Base-by-base conservation (phyloP, 1,140 invertebrate species). In the Drosophila sechellia region DNA sequence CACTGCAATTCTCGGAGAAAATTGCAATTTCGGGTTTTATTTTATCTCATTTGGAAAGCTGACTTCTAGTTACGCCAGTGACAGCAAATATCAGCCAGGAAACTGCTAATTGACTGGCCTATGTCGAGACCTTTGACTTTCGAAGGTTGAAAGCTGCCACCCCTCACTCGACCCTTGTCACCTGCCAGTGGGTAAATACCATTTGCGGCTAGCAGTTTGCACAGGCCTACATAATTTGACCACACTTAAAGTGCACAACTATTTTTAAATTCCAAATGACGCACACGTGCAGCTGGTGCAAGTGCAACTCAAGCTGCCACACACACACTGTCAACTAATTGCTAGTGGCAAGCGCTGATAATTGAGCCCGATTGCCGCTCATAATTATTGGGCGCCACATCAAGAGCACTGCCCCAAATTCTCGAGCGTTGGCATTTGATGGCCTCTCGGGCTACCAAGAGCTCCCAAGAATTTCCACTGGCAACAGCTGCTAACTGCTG, bases 41-140 rank as follows among this genome's bases (percentile, higher is more conserved):
- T 87, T 89, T 87, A 89, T 80, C 72, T 79, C 73, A 87, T 77
- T 87, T 79, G 53, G 50, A 66, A 52, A 61, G 61, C 66, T 77
- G 68, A 66, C 63, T 80, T 85, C 56, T 64, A 73, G 72, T 73
- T 85, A 73, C 79, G 70, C 50, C 37, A 48, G n/a, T 70, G 61
- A 65, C 64, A 61, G 73, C 64, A 81, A 86, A 86, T 75, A 81
- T 40, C 46, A 77, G 73, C 52, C 64, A 86, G 65, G 79, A 70
- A 86, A 72, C 76, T 86, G 79, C 66, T 89, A 86, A 86, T 86
- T 86, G 84, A 89, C 79, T 86, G 75, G 83, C 83, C 81, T 78
- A 86, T 60, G 69, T 58, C 65, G 53, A 58, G 79, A 78, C 74
- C 83, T 78, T 69, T 64, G 60, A 48, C 70, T 74, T 61, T 35